Evolutionary conservation across 1,140 invertebrate species (phyloP).

Genomic region (Andricus grossulariae): DNA sequence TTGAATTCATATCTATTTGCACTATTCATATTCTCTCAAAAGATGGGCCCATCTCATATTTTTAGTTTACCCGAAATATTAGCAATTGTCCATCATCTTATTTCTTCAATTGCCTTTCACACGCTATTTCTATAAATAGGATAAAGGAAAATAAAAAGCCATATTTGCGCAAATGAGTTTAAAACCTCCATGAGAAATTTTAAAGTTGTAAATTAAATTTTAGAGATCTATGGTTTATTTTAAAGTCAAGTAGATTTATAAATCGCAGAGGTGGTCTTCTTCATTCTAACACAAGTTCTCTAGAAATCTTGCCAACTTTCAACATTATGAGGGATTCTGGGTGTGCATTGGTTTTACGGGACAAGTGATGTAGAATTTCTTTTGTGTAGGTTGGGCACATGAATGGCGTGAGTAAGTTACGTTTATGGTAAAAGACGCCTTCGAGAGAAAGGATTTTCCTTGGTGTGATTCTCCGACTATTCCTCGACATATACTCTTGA

Average conservation of each 20-base stretch:
- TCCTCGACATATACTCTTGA: not conserved
- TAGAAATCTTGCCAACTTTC: not conserved
- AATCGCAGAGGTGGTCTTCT: no score
- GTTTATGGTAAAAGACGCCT: not conserved
- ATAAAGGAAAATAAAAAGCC: not conserved
- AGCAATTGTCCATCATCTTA: not conserved
- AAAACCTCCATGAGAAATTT: no score
- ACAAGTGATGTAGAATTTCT: slow-evolving; percentile 1
- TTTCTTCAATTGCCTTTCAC: not conserved
- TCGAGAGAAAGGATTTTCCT: slow-evolving; percentile 9
- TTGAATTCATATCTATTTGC: slow-evolving; percentile 7
- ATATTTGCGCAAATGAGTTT: not conserved
- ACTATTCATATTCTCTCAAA: not conserved
- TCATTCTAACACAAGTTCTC: not conserved
- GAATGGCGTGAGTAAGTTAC: not conserved
- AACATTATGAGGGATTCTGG: not conserved
- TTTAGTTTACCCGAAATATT: slow-evolving; percentile 2
- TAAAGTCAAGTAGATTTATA: no score
- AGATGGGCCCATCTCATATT: not conserved
- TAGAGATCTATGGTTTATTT: no score
- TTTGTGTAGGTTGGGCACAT: slow-evolving; percentile 9
- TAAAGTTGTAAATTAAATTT: no score
- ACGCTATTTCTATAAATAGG: not conserved
- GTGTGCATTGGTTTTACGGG: not conserved
- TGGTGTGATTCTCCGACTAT: not conserved